Base-by-base conservation (phyloP, 2,888 invertebrate species). In the Theretra japonica region DNA sequence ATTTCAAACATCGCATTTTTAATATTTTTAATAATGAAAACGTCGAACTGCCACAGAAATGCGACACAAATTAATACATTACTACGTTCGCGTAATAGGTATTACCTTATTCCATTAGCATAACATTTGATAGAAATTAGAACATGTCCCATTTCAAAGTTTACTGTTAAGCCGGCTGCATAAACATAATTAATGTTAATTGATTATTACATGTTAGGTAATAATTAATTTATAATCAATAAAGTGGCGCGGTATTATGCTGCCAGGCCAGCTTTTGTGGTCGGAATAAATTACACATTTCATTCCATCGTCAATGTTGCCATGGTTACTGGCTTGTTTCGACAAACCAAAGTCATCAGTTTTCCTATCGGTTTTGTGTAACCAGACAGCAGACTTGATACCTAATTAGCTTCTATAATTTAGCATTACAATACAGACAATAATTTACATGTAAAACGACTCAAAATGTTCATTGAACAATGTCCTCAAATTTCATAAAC, bases 181-280 rank as follows among this genome's bases (percentile, higher is more conserved):
- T 23, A 48, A 59, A 68, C 65, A 53, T 62, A 41, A 69, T 69
- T 72, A 62, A 68, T 71, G 69, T 69, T 62, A 73, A 69, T 62
- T 59, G n/a, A 25, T 60, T 56, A 57, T 30, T 65, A 62, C 53
- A 59, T 23, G 25, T 65, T 48, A 48, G 57, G 50, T 56, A 70
- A 68, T 73, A 73, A 68, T 73, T 69, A 50, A 72, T 72, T 72
- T 58, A 53, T 58, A 71, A 71, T 71, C 68, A 72, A 72, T 72
- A 72, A 69, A 53, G 72, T 60, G 59, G 28, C n/a, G 25, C 53
- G 6, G 2, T 62, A 53, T 62, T 62, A 53, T 5, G 28, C 30
- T 53, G 62, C 21, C 50, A 62, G 53, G 62, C 21, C 50, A 62
- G 53, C 60, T 53, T 58, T 33, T 30, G 70, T 62, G 62, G 62